Base-by-base conservation (phyloP, 1,140 invertebrate species). In the Chrysoperla carnea region DNA sequence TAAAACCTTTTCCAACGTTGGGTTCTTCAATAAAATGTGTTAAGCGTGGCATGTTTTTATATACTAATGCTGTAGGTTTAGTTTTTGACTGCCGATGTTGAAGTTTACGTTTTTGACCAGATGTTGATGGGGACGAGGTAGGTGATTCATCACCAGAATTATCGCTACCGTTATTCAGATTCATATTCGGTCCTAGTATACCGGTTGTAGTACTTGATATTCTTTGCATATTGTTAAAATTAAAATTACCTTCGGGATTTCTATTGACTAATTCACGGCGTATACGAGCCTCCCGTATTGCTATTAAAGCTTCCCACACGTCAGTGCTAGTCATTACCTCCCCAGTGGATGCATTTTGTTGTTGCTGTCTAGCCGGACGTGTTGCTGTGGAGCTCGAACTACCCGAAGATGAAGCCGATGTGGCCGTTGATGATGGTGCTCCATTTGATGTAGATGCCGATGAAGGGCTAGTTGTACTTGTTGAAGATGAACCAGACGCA, bases 21-120 rank as follows among this genome's bases (percentile, higher is more conserved):
- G 84, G 82, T 58, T 94, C 89, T 53, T 88, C 76, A 6, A 80
- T 73, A 52, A 76, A 92, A 64, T 90, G 85, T 1, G 86, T 78
- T 14, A 95, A 65, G 29, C 89, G 69, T 2, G 78, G 72, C 5
- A 70, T 62, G 59, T 91, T 91, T 54, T 80, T 50, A 6, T 33
- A 33, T 11, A 33, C n/a, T 6, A 12, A 11, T 11, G 31, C 6
- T 4, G 8, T 6, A 6, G 8, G 8, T 33, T 33, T 39, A 27
- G 15, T 11, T 39, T 27, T n/a, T 23, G 38, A 9, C 23, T 7
- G 8, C 23, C 27, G 15, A 8, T 48, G 36, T 47, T 50, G 7
- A 57, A 51, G 27, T 57, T 36, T 8, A 52, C 56, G 41, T 51
- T 56, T 9, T 39, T 39, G 38, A 8, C 15, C 6, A 5, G 13